A percentile compares a stretch with the other conserved stretches of the same genome.
These are phyloP conservation scores for Orius laevigatus DNA, from an alignment of 1,140 invertebrate species.

Conservation along the genomic window DNA sequence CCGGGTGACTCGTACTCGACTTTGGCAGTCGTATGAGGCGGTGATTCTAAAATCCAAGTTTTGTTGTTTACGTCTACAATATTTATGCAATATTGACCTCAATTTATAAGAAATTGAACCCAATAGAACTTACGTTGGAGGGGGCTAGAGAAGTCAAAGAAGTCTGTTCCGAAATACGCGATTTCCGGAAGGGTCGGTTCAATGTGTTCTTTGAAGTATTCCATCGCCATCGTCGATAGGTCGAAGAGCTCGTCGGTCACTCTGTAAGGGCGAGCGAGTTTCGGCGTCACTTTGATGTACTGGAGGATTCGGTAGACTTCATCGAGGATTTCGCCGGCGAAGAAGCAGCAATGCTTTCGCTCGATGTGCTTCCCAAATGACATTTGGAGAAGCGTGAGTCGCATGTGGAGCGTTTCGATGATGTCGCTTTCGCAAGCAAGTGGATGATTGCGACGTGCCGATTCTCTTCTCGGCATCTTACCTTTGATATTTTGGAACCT, in stretches of 20 bases:
- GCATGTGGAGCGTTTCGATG: slow-evolving; percentile 76
- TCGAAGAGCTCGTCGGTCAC: slow-evolving; percentile 84
- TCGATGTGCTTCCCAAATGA: slow-evolving; percentile 83
- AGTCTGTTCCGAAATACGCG: slow-evolving; percentile 68
- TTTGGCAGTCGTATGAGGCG: slow-evolving; percentile 17
- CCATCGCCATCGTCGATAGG: slow-evolving; percentile 82
- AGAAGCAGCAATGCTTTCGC: slow-evolving; percentile 75
- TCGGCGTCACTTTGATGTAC: slow-evolving; percentile 65
- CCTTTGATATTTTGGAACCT: slow-evolving; percentile 65
- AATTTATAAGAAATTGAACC: slow-evolving; percentile 1
- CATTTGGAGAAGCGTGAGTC: slow-evolving; percentile 71
- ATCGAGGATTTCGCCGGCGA: slow-evolving; percentile 61
- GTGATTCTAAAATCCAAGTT: slow-evolving; percentile 18
- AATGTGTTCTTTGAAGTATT: slow-evolving; percentile 80
- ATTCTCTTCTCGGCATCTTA: slow-evolving; percentile 77
- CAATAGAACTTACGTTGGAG: slow-evolving; percentile 40
- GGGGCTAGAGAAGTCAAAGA: slow-evolving; percentile 45
- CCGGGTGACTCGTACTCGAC: slow-evolving; percentile 18
- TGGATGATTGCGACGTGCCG: slow-evolving; percentile 64
- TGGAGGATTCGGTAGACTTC: slow-evolving; percentile 66
- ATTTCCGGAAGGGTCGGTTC: slow-evolving; percentile 74
- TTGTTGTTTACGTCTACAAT: slow-evolving; percentile 11
- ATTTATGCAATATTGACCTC: background rate
- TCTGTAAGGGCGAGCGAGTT: slow-evolving; percentile 64
- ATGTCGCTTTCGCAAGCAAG: slow-evolving; percentile 75